Conservation (phyloP, 2,888 invertebrate genomes). For the Anthrax anthrax region DNA sequence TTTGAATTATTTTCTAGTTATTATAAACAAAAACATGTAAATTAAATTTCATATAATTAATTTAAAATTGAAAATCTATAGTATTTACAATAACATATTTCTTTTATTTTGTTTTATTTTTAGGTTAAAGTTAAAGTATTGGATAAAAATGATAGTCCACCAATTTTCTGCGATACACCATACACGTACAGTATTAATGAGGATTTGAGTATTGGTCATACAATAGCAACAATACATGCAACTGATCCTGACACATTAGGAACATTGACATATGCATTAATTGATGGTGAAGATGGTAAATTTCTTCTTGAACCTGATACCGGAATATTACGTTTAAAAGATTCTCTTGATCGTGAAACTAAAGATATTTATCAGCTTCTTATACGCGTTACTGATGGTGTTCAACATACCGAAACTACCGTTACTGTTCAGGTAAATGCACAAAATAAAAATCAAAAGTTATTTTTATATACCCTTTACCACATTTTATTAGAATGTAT, state of each 20-base stretch:
- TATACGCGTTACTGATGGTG: conserved; percentile 77
- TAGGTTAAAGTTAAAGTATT: conserved; percentile 75
- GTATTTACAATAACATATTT: too few relatives aligned
- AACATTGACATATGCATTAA: conserved; percentile 56
- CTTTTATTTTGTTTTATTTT: conserved; percentile 29
- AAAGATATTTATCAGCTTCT: conserved; percentile 62
- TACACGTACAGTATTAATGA: conserved; percentile 66
- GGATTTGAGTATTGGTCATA: conserved; percentile 67
- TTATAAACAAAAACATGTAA: too few relatives aligned
- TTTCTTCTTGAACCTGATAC: conserved; percentile 57
- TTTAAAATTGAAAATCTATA: too few relatives aligned
- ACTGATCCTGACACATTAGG: conserved; percentile 78
- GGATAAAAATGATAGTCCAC: conserved; percentile 93
- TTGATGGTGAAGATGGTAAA: conserved; percentile 48
- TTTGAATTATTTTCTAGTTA: too few relatives aligned
- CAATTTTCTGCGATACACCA: conserved; percentile 63
- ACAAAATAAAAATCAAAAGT: too few relatives aligned
- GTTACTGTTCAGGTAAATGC: conserved; percentile 58
- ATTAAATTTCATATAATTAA: too few relatives aligned
- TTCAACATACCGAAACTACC: conserved; percentile 67
- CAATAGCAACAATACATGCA: conserved; percentile 62
- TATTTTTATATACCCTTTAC: neutral
- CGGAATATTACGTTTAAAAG: conserved; percentile 59
- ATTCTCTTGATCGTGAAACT: conserved; percentile 71
- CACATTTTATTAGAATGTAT: neutral